Evolutionary conservation across 64 coral and sea anemone genomes (phyloP), one percentile per base, ranked within the genome.

Genomic region (Cladopsammia gracilis): DNA sequence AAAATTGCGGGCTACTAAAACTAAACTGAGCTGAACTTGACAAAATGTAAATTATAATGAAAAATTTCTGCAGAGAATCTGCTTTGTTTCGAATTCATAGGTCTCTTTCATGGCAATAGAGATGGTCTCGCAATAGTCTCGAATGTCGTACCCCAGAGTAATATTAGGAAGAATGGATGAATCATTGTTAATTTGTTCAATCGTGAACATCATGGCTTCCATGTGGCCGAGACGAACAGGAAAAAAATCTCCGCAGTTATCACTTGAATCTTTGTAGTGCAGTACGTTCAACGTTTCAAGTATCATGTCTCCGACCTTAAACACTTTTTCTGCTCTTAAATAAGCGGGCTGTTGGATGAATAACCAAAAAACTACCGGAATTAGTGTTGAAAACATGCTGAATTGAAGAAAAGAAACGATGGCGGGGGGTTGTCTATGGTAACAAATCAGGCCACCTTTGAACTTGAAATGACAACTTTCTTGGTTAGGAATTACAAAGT

Each of bases 131-230:
- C 86, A 88, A 50, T 73, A 88, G 51, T 88, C 86, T 49, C 68
- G 65, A 45, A 88, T 88, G 15, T 88, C 66, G 25, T 74, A 88
- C n/a, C 86, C 86, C 16, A 88, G 65, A 20, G 86, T 88, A 25
- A 56, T 56, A 26, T 88, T 88, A 10, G 86, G 86, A 69, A 88
- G 86, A 2, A 88, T 61, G 20, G 73, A 48, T 48, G 73, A 23
- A 2, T 80, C 73, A 19, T 52, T 89, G 76, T 94, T 94, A 64
- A 94, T 94, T 82, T 84, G 66, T 3, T 94, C 87, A 13, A 90
- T 94, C 12, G 87, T 65, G 59, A 80, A 89, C 23, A 89, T 94
- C 92, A 94, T 94, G 18, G 92, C 92, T 69, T 94, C 92, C 3
- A 70, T 76, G 25, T 86, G 68, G n/a, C 87, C 73, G 22, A 94